A percentile compares a stretch with the other conserved stretches of the same genome.
Evolutionary conservation across 2,797 vertebrate species (phyloP).

Genomic region (Notoglanidium macrostoma): DNA sequence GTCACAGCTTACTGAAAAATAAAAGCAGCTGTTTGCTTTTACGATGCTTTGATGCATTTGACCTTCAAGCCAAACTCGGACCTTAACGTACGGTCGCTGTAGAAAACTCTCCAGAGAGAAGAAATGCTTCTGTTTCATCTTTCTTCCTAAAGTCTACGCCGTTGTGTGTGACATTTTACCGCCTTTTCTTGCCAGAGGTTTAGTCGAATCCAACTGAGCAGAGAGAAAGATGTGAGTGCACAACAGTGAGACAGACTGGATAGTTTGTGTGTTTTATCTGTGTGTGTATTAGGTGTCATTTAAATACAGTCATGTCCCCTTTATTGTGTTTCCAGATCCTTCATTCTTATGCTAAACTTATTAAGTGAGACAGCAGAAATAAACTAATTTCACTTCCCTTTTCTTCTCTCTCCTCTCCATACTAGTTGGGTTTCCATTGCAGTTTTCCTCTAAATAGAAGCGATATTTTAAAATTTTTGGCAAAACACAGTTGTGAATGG

Average conservation of each 20-base stretch:
- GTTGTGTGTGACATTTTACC: not conserved
- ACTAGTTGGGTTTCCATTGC: not conserved
- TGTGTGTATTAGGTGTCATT: not conserved
- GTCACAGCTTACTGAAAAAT: not conserved
- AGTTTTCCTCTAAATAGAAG: too few relatives aligned
- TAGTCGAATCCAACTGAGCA: not conserved
- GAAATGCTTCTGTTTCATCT: not conserved
- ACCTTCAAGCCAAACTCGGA: constrained; percentile 1
- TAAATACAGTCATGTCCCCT: not conserved
- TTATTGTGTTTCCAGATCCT: not conserved
- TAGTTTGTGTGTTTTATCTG: not conserved
- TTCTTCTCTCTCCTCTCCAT: not conserved
- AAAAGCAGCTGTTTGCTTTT: constrained; percentile 2
- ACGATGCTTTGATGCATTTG: not conserved
- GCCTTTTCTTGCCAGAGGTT: not conserved
- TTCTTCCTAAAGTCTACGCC: not conserved
- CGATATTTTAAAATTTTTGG: too few relatives aligned
- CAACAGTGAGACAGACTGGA: not conserved
- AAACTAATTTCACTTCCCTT: not conserved
- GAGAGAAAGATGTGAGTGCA: not conserved
- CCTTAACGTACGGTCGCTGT: not conserved
- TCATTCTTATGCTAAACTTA: not conserved
- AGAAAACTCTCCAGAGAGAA: not conserved
- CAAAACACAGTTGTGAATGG: too few relatives aligned
- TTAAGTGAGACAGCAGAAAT: not conserved